Evolutionary conservation across 2,797 vertebrate genomes (phyloP).

Genomic region (Pachyuromys duprasi): DNA sequence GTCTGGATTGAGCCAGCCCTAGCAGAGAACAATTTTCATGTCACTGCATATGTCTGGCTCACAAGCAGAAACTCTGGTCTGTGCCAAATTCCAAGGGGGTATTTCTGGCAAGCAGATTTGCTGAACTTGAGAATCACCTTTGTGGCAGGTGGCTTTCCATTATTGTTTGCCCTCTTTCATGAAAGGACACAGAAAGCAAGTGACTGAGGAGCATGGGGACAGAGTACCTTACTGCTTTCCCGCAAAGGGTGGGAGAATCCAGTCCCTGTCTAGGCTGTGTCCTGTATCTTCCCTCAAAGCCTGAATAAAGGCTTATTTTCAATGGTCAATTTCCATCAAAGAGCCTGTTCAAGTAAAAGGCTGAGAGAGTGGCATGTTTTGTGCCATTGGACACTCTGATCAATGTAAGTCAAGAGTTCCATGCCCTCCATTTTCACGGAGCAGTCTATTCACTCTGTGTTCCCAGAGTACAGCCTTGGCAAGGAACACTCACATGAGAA

Average conservation of each 20-base stretch:
- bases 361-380: not conserved
- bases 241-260: too few species aligned
- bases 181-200: not conserved
- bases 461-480: not conserved
- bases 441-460: not conserved
- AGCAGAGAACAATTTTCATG: slow-evolving; percentile 78
- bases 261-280: not conserved
- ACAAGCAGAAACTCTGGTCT: slow-evolving; percentile 45
- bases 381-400: not conserved
- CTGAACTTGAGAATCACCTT: slow-evolving; percentile 60
- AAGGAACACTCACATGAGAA: not conserved
- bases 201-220: not conserved
- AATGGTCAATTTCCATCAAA: not conserved
- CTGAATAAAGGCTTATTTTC: not conserved
- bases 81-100: slow-evolving; percentile 50
- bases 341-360: not conserved
- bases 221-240: not conserved
- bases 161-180: not conserved
- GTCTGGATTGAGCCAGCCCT: slow-evolving; percentile 68
- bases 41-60: slow-evolving; percentile 60
- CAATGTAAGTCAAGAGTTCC: not conserved
- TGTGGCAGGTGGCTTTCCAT: slow-evolving; percentile 34
- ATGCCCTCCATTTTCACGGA: not conserved
- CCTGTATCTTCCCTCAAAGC: not conserved
- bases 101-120: slow-evolving; percentile 53